Conservation (phyloP, 1,140 invertebrate genomes). For the Danaus melanippus region DNA sequence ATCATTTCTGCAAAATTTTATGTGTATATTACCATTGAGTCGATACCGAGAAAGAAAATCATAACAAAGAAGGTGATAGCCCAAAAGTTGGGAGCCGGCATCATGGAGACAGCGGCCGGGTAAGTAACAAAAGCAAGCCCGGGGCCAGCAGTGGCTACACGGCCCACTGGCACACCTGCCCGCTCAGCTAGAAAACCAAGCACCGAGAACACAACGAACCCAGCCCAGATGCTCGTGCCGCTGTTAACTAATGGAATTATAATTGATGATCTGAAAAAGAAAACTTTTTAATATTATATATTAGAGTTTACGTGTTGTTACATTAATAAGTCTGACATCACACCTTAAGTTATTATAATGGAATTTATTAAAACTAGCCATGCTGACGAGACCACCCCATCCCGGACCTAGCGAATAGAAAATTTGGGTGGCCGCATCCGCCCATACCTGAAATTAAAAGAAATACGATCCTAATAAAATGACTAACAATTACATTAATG, state of each 20-base stretch:
- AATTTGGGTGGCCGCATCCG: constrained; percentile 92
- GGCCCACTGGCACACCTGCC: constrained; percentile 85
- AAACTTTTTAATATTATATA: neutral
- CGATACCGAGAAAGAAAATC: constrained; percentile 93
- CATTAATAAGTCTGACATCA: constrained; percentile 11
- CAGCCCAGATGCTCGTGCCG: constrained; percentile 92
- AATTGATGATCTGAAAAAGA: constrained; percentile 78
- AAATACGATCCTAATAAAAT: neutral
- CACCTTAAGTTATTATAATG: constrained; percentile 88
- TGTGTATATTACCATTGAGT: constrained; percentile 83
- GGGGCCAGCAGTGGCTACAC: constrained; percentile 92
- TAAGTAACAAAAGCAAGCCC: constrained; percentile 94
- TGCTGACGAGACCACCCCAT: constrained; percentile 91
- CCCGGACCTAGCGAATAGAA: constrained; percentile 94
- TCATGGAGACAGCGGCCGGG: constrained; percentile 89
- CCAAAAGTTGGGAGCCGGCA: constrained; percentile 92
- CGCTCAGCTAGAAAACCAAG: constrained; percentile 90
- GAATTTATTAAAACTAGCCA: constrained; percentile 92
- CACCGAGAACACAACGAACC: constrained; percentile 95
- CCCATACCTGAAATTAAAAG: constrained; percentile 82
- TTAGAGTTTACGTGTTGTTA: no score
- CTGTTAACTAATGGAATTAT: constrained; percentile 85
- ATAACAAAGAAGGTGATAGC: constrained; percentile 93
- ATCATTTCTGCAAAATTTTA: constrained; percentile 3
- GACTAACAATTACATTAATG: neutral